These are phyloP conservation scores for Pseudochirops corinnae DNA, from an alignment of 2,797 vertebrate genomes.

Conservation along the genomic window DNA sequence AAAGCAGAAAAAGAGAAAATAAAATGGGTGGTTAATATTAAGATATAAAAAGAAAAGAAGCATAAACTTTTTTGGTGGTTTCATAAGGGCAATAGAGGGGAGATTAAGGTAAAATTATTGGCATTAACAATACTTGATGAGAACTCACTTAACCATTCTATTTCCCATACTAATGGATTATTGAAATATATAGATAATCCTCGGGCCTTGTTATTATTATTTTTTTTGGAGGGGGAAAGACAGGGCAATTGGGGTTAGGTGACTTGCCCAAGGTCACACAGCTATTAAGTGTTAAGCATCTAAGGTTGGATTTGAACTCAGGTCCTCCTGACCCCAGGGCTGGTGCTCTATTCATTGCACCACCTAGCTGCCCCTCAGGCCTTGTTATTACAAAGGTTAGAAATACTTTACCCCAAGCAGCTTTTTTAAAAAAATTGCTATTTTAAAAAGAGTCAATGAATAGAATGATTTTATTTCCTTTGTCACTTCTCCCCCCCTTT, in stretches of 20 bases:
- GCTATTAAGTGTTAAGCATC: too few relatives aligned
- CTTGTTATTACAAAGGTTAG: background rate
- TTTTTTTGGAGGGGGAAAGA: too few relatives aligned
- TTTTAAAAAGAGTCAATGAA: background rate
- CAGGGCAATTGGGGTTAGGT: too few relatives aligned
- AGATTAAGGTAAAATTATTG: background rate
- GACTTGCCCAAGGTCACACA: too few relatives aligned
- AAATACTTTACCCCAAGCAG: background rate
- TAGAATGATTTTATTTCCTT: background rate
- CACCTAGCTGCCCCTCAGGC: background rate
- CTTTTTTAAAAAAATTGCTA: background rate
- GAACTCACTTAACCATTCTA: background rate
- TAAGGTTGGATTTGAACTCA: too few relatives aligned
- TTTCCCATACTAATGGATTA: background rate
- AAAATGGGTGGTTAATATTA: background rate
- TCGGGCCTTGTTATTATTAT: background rate
- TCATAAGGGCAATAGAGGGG: background rate
- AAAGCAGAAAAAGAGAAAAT: background rate
- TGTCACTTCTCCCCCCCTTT: background rate
- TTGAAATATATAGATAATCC: background rate
- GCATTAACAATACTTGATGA: background rate
- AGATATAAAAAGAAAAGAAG: background rate
- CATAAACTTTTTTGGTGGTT: background rate
- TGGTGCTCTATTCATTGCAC: too few relatives aligned
- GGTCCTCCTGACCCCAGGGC: too few relatives aligned